Evolutionary conservation across 2,888 invertebrate species (phyloP), one percentile per base, ranked within the genome.

Genomic region (Sinodicranocentrus sp.): DNA sequence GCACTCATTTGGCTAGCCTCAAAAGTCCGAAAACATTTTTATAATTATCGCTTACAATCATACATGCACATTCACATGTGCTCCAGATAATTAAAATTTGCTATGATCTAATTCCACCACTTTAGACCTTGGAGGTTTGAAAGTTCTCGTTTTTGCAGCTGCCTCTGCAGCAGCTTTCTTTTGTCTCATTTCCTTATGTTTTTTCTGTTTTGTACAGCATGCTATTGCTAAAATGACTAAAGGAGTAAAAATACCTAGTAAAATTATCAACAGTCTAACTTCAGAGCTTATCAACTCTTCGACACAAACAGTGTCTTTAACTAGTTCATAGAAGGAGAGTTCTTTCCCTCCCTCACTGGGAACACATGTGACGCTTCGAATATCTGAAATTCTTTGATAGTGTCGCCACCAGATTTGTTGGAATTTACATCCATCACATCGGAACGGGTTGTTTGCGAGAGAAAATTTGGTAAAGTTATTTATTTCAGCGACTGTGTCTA

Each of bases 351-450:
- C 77, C 0, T 26, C 43, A 0, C 73, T 78, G 15, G 79, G 70
- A 44, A 87, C 72, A 70, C 88, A 88, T 1, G 87, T 87, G 2
- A 88, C 79, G 52, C 84, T 85, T n/a, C 79, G 57, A 33, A 86
- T 86, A 28, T 89, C 88, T 8, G 75, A 63, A 52, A 89, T 86
- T 33, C 85, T 43, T 10, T 78, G 78, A 44, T 87, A 87, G 39
- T 86, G 77, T 26, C 84, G 80, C 79, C 87, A 79, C 77, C 87
- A 84, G 25, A 82, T 68, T 48, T 84, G 82, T 17, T 86, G 88
- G 26, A 88, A 88, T 39, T 85, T 65, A 61, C 88, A 88, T 13
- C 86, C 88, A 28, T 86, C 79, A 48, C 88, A 88, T 6, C 71
- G 65, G 25, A 88, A 88, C 13, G 79, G 85, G 52, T 88, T 88